phyloP scores from a whole-genome alignment of 2,797 vertebrate genomes.

The Anguilla obscura region DNA sequence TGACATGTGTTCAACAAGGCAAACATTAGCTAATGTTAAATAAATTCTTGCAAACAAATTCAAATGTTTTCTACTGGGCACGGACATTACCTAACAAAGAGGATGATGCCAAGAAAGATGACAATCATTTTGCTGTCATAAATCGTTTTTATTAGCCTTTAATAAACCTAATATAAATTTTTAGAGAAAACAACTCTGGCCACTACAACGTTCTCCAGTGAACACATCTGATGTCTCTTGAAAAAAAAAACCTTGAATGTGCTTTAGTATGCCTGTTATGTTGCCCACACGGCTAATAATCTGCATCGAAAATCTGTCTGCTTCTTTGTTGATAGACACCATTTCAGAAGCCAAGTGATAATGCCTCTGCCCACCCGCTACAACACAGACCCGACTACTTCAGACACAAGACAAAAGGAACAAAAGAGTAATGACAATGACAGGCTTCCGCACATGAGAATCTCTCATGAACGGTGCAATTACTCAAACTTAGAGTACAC shows the following conservation, averaged over 20 bases:
- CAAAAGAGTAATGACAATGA: not conserved
- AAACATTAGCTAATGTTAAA: not conserved
- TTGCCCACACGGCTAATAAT: not conserved
- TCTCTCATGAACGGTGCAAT: not conserved
- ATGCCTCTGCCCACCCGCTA: not conserved
- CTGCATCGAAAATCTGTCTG: not conserved
- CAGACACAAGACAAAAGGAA: not conserved
- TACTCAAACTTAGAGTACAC: not conserved
- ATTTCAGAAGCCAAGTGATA: constrained; percentile 1
- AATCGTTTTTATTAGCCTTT: not conserved
- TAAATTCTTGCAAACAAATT: not conserved
- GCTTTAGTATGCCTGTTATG: not conserved
- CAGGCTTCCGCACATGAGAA: not conserved
- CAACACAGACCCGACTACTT: not conserved
- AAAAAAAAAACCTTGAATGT: not conserved
- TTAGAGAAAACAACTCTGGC: not conserved
- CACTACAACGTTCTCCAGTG: not conserved
- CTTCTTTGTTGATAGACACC: constrained; percentile 16
- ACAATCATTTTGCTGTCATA: not conserved
- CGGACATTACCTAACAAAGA: not conserved
- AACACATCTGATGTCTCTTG: not conserved
- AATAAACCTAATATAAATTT: not conserved
- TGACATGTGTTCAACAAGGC: not conserved
- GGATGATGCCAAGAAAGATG: not conserved
- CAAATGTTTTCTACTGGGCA: not conserved